These are phyloP conservation scores for Circaetus cinerascens DNA, from an alignment of 2,113 vertebrate genomes.

Conservation along the genomic window DNA sequence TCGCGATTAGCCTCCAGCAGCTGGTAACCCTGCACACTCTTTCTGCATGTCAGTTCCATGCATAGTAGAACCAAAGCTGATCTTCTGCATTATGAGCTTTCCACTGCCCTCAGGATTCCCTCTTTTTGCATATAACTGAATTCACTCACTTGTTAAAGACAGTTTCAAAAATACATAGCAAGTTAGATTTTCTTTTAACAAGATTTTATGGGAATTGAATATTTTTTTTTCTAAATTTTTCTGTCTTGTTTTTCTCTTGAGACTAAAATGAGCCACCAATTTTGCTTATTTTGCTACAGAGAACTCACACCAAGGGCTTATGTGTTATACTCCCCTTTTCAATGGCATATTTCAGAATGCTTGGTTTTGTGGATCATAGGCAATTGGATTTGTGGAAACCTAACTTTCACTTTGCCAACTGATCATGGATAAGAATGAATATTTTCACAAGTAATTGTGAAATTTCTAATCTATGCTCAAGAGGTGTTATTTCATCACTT, in stretches of 20 bases:
- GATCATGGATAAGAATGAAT: not conserved
- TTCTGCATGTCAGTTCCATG: not conserved
- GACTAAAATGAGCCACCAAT: not conserved
- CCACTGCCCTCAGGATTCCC: not conserved
- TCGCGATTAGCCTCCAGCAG: fast-evolving
- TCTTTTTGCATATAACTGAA: not conserved
- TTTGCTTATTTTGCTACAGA: not conserved
- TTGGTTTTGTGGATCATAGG: not conserved
- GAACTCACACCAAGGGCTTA: not conserved
- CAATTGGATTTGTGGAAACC: not conserved
- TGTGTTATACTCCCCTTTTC: not conserved
- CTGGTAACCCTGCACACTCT: not conserved
- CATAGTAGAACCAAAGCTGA: not conserved
- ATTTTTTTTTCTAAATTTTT: not conserved
- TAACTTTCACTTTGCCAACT: not conserved
- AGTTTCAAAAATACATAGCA: not conserved
- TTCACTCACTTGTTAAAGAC: not conserved
- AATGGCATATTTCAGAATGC: not conserved
- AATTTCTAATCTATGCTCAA: not conserved
- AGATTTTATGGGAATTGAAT: not conserved
- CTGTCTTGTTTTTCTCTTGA: not conserved
- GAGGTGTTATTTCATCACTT: not conserved
- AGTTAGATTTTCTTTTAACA: not conserved
- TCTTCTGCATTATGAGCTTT: not conserved
- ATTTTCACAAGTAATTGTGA: not conserved